Evolutionary conservation across 1,140 invertebrate genomes (phyloP).

Genomic region (Carposina sasakii): DNA sequence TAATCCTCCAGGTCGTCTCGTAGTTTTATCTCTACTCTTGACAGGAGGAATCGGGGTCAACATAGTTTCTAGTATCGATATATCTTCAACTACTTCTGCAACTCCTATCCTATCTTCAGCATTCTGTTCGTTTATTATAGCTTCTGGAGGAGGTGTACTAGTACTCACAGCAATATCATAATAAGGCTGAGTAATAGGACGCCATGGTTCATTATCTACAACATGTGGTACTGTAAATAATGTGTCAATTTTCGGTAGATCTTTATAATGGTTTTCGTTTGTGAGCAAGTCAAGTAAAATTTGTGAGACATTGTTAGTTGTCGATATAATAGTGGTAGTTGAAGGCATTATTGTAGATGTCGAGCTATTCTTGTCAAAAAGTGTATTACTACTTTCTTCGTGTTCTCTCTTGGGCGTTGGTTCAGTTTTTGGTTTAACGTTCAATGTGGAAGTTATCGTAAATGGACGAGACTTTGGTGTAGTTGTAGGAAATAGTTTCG

Average conservation of each 20-base stretch:
- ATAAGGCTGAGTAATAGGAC: constrained; percentile 68
- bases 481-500: constrained; percentile 37
- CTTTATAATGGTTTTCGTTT: constrained; percentile 64
- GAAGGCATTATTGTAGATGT: constrained; percentile 37
- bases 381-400: constrained; percentile 59
- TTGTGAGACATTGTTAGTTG: constrained; percentile 60
- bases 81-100: constrained; percentile 67
- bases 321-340: constrained; percentile 35
- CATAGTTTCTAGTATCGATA: constrained; percentile 59
- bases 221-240: constrained; percentile 68
- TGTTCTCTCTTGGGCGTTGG: constrained; percentile 52
- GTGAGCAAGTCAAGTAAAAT: constrained; percentile 55
- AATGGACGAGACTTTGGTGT: constrained; percentile 49
- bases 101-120: constrained; percentile 66
- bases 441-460: constrained; percentile 66
- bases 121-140: constrained; percentile 38
- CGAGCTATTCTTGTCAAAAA: constrained; percentile 28
- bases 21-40: constrained; percentile 44
- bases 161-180: constrained; percentile 53
- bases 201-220: constrained; percentile 73
- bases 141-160: constrained; percentile 22
- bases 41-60: constrained; percentile 46
- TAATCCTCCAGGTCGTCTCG: constrained; percentile 34
- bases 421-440: constrained; percentile 56
- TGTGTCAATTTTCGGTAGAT: constrained; percentile 68